Conservation (phyloP, 2,797 vertebrate genomes). For the Eutrigla gurnardus region DNA sequence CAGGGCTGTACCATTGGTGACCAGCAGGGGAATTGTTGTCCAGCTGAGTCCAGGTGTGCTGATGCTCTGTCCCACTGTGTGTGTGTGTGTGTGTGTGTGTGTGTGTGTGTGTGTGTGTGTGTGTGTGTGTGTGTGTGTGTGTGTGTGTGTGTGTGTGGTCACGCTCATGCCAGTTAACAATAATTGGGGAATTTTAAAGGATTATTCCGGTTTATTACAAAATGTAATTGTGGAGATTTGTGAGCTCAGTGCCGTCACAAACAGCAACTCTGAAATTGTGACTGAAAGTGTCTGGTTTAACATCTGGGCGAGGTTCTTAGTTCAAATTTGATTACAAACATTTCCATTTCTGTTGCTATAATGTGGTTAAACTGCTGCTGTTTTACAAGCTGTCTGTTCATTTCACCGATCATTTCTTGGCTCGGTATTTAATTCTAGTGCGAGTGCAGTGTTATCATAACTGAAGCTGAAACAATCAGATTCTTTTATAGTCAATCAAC, state of each 20-base stretch:
- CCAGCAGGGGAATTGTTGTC: slow-evolving; percentile 68
- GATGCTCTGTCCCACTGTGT: slow-evolving; percentile 27
- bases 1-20: slow-evolving; percentile 66
- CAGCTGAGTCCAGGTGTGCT: slow-evolving; percentile 61
- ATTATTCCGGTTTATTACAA: not conserved
- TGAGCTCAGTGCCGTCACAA: not conserved
- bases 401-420: too few relatives aligned
- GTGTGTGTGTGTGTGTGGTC: slow-evolving; percentile 10
- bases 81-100: not conserved
- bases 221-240: not conserved
- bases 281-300: too few relatives aligned
- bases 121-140: not conserved
- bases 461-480: not conserved
- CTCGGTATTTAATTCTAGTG: not conserved
- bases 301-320: too few relatives aligned
- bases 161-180: not conserved
- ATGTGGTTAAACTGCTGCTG: too few relatives aligned
- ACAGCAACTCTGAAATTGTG: too few relatives aligned
- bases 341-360: too few relatives aligned
- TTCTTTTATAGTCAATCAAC: not conserved
- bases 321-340: too few relatives aligned
- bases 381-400: too few relatives aligned
- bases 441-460: not conserved
- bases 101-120: not conserved
- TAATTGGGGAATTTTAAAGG: not conserved